Evolutionary conservation across 2,113 vertebrate species (phyloP), one percentile per base, ranked within the genome.

Genomic region (Callospermophilus lateralis): DNA sequence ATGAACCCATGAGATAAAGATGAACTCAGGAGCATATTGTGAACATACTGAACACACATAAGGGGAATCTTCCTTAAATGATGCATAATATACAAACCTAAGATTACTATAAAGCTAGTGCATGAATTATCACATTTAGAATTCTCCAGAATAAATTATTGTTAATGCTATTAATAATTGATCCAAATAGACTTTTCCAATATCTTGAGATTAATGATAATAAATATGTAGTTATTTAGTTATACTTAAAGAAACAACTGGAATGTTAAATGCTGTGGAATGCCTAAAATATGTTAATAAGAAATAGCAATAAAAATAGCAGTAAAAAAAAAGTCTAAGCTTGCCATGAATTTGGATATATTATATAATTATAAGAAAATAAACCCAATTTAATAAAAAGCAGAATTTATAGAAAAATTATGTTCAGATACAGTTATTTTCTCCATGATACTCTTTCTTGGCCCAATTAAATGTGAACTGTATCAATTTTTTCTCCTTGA

Each of bases 211-310:
- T 58, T 76, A 84, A 61, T 78, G 48, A 48, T 48, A 22, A 67
- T 45, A 34, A 85, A 61, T 12, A 0, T 28, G 32, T 65, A 39
- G 26, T 70, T 90, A 42, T 72, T 86, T 26, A 76, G 20, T 79
- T 78, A 84, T n/a, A 86, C 4, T 68, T 37, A 96, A 89, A 92
- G 65, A 76, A 80, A 70, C 24, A 81, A 16, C n/a, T 80, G 20
- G 45, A 92, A 79, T 63, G 9, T 20, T 80, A 77, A 78, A 39
- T 26, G 8, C 32, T 81, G 1, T 42, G 10, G 3, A 92, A 88
- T 24, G 12, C 1, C 24, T 86, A 79, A 81, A 37, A 70, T 90
- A 10, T n/a, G 11, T 61, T 90, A 87, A 81, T 24, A 87, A 12
- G 3, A 92, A 84, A 67, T 1, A 79, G 4, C 51, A 73, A 13